A percentile compares a stretch with the other conserved stretches of the same genome.
phyloP scores from a whole-genome alignment of 2,888 invertebrate species.

The Chloroclysta siterata region DNA sequence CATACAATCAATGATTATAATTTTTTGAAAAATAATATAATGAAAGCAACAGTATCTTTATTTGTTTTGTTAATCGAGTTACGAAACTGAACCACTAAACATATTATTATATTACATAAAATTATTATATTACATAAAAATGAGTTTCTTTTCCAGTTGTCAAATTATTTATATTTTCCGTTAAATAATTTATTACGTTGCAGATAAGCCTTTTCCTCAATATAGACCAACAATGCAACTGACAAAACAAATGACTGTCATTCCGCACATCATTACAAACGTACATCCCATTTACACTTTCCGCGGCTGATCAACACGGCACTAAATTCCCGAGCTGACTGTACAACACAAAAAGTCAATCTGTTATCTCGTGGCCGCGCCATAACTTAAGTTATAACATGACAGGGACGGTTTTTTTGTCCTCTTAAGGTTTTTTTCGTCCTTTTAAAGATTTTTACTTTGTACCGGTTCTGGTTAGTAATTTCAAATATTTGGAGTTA shows the following conservation, averaged over 20 bases:
- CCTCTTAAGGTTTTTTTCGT: constrained; percentile 29
- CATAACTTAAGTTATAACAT: constrained; percentile 50
- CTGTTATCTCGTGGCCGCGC: constrained; percentile 45
- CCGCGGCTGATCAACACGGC: constrained; percentile 5
- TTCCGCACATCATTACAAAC: constrained; percentile 17
- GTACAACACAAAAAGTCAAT: constrained; percentile 48
- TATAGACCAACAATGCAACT: neutral
- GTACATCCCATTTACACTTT: constrained; percentile 17
- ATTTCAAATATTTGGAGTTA: constrained; percentile 11
- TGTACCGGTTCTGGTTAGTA: constrained; percentile 27
- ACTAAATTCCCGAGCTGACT: constrained; percentile 28
- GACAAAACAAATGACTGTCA: neutral
- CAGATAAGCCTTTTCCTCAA: too few relatives aligned
- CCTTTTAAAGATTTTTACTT: constrained; percentile 17
- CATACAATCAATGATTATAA: too few relatives aligned
- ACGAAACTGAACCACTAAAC: too few relatives aligned
- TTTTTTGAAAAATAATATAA: too few relatives aligned
- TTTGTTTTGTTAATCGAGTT: too few relatives aligned
- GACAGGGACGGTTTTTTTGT: constrained; percentile 47
- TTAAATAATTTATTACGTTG: too few relatives aligned
- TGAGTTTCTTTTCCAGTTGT: too few relatives aligned
- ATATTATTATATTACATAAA: too few relatives aligned
- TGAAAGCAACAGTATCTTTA: too few relatives aligned
- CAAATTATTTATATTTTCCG: too few relatives aligned
- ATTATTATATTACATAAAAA: too few relatives aligned